phyloP scores from a whole-genome alignment of 2,888 invertebrate genomes.

The Mycalesis mineus region DNA sequence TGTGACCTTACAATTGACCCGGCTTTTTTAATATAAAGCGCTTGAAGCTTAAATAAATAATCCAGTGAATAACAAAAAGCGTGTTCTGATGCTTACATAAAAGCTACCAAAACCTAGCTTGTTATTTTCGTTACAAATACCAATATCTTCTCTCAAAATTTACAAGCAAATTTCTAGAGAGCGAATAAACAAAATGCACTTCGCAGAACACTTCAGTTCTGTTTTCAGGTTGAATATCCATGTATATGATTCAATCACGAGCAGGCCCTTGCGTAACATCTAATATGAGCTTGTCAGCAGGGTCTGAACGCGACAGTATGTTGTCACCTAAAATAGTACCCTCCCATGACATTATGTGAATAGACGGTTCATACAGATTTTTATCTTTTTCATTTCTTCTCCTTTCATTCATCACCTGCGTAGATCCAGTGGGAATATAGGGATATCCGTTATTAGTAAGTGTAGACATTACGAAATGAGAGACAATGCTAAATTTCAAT shows the following conservation, averaged over 20 bases:
- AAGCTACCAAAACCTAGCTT: too few relatives aligned
- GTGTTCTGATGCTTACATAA: too few relatives aligned
- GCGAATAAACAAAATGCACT: neutral
- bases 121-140: neutral
- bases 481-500: too few relatives aligned
- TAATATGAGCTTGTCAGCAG: constrained; percentile 24
- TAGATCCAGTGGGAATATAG: too few relatives aligned
- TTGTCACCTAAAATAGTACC: constrained; percentile 29
- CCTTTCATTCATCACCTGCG: too few relatives aligned
- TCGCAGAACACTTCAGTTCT: neutral
- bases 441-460: too few relatives aligned
- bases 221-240: neutral
- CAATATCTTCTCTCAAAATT: constrained; percentile 36
- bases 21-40: too few relatives aligned
- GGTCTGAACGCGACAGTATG: constrained; percentile 37
- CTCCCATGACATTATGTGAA: neutral
- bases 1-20: too few relatives aligned
- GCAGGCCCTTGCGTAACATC: constrained; percentile 24
- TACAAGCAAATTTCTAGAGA: neutral
- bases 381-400: too few relatives aligned
- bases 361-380: neutral
- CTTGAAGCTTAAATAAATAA: too few relatives aligned
- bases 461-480: too few relatives aligned
- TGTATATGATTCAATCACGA: constrained; percentile 13
- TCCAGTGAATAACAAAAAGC: too few relatives aligned